Conservation (phyloP, 1,140 invertebrate genomes). For the Cydia strobilella region DNA sequence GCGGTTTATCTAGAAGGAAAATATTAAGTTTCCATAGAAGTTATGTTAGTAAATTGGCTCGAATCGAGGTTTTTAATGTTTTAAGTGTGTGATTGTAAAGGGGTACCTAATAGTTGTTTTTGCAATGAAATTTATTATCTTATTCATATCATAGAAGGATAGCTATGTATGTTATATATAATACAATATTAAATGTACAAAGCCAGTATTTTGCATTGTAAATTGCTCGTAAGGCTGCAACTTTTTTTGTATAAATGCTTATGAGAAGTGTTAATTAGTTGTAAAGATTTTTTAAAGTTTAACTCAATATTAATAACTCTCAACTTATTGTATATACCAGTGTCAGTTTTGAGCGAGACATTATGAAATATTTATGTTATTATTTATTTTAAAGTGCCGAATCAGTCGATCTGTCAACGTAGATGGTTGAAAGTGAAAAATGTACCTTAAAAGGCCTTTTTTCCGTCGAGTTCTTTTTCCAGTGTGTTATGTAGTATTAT, state of each 20-base stretch:
- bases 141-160: conserved; percentile 6
- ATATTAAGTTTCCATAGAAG: conserved; percentile 1
- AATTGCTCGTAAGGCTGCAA: background rate
- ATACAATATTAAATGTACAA: conserved; percentile 18
- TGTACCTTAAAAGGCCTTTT: too few species aligned
- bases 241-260: conserved; percentile 24
- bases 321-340: conserved; percentile 7
- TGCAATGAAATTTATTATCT: background rate
- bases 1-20: background rate
- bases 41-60: background rate
- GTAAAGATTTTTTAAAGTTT: background rate
- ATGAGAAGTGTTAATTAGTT: conserved; percentile 31
- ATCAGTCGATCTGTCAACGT: background rate
- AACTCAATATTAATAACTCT: background rate
- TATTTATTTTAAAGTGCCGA: background rate
- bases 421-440: background rate
- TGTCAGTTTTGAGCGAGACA: background rate
- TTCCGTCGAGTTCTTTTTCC: too few species aligned
- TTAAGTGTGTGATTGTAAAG: background rate
- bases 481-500: too few species aligned
- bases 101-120: background rate
- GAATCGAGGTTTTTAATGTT: background rate
- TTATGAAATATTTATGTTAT: conserved; percentile 24
- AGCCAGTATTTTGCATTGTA: conserved; percentile 29
- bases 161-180: conserved; percentile 4